Evolutionary conservation across 2,888 invertebrate genomes (phyloP).

Genomic region (Eupsilia transversa): DNA sequence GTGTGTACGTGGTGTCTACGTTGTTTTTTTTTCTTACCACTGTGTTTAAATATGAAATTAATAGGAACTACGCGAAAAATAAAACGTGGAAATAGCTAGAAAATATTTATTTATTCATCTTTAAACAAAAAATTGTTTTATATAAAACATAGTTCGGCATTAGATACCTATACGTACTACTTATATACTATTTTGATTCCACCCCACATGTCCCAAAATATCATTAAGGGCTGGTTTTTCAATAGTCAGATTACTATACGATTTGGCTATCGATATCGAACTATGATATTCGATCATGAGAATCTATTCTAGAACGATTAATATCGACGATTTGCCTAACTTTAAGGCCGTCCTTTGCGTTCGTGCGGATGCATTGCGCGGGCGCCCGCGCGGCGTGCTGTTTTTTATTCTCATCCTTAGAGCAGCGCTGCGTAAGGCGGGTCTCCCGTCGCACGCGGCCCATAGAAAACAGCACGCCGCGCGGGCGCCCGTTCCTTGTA

Average conservation of each 20-base stretch:
- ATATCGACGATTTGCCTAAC: not conserved
- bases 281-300: not conserved
- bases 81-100: slow-evolving; percentile 73
- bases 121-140: slow-evolving; percentile 77
- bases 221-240: not conserved
- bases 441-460: too few relatives aligned
- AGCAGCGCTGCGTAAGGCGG: too few relatives aligned
- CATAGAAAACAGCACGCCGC: too few relatives aligned
- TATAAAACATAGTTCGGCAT: slow-evolving; percentile 79
- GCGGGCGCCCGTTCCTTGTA: too few relatives aligned
- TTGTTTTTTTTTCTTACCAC: not conserved
- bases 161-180: slow-evolving; percentile 73
- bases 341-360: not conserved
- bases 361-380: too few relatives aligned
- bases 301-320: not conserved
- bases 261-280: not conserved
- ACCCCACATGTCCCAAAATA: slow-evolving; percentile 32
- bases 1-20: too few relatives aligned
- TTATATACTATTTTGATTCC: slow-evolving; percentile 37
- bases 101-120: slow-evolving; percentile 81
- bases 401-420: too few relatives aligned
- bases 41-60: not conserved
- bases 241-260: not conserved
- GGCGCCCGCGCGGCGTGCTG: too few relatives aligned
- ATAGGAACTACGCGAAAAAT: slow-evolving; percentile 32